These are phyloP conservation scores for Falco berigora DNA, from an alignment of 2,797 vertebrate genomes.

Conservation along the genomic window DNA sequence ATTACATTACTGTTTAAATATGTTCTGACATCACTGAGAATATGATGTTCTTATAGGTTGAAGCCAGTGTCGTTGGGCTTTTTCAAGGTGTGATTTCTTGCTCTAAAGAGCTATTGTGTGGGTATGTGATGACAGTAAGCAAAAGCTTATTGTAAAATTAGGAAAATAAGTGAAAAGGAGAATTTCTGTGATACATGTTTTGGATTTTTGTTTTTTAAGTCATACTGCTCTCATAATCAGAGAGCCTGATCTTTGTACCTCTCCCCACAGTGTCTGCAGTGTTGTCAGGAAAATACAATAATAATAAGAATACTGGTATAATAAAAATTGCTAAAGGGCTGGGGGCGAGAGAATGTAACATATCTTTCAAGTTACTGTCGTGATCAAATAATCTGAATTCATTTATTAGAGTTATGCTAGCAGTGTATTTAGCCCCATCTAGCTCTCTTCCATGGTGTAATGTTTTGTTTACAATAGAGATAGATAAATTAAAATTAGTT, in stretches of 20 bases:
- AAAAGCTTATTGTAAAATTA: constrained; percentile 23
- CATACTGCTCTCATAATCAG: background rate
- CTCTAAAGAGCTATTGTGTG: background rate
- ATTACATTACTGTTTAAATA: background rate
- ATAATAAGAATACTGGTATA: background rate
- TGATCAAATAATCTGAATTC: background rate
- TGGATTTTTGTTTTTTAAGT: background rate
- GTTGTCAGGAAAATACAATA: background rate
- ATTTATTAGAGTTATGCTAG: background rate
- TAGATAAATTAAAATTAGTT: background rate
- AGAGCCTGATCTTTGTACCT: background rate
- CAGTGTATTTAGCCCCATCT: background rate
- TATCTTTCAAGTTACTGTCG: background rate
- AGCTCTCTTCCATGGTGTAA: background rate
- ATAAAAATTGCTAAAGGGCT: background rate
- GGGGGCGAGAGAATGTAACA: background rate
- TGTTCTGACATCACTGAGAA: background rate
- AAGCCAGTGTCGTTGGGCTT: background rate
- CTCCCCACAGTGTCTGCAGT: background rate
- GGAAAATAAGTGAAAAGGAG: constrained; percentile 26
- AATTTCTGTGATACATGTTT: background rate
- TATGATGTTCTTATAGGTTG: no score
- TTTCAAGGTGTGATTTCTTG: background rate
- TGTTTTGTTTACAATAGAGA: background rate
- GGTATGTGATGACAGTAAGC: background rate